These are phyloP conservation scores for Coenonympha arcania DNA, from an alignment of 2,888 invertebrate genomes.

Conservation along the genomic window DNA sequence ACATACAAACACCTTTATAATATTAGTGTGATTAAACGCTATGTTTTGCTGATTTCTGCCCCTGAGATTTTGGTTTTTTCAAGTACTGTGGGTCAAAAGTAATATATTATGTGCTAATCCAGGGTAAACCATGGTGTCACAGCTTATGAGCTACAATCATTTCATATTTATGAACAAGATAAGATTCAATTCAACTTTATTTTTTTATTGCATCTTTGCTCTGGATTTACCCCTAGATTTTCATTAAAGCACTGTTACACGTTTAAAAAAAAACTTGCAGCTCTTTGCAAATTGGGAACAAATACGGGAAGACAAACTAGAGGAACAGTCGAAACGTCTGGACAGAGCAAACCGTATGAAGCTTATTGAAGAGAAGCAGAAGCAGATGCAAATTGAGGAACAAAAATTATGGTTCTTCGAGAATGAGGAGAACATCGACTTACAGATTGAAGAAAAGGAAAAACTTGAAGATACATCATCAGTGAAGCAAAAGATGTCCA, in stretches of 20 bases:
- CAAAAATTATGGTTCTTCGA: conserved; percentile 88
- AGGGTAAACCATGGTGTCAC: no score
- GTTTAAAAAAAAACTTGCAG: conserved; percentile 42
- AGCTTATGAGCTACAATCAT: no score
- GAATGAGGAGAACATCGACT: conserved; percentile 82
- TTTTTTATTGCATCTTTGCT: no score
- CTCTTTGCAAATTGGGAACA: conserved; percentile 75
- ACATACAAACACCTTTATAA: no score
- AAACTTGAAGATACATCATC: conserved; percentile 39
- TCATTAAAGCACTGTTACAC: not conserved
- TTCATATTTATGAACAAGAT: no score
- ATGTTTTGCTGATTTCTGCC: no score
- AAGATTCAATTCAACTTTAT: no score
- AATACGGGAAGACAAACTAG: conserved; percentile 71
- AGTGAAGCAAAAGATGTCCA: conserved; percentile 65
- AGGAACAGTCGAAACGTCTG: conserved; percentile 74
- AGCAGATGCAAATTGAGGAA: conserved; percentile 68
- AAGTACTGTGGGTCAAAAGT: no score
- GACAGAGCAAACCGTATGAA: conserved; percentile 71
- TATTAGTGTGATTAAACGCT: no score
- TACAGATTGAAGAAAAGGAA: conserved; percentile 78
- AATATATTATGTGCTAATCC: no score
- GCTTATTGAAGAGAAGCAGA: conserved; percentile 67
- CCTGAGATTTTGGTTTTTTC: no score
- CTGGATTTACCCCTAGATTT: no score